A percentile compares a stretch with the other conserved stretches of the same genome.
phyloP scores from a whole-genome alignment of 2,888 invertebrate species.

The Epinotia ramella region DNA sequence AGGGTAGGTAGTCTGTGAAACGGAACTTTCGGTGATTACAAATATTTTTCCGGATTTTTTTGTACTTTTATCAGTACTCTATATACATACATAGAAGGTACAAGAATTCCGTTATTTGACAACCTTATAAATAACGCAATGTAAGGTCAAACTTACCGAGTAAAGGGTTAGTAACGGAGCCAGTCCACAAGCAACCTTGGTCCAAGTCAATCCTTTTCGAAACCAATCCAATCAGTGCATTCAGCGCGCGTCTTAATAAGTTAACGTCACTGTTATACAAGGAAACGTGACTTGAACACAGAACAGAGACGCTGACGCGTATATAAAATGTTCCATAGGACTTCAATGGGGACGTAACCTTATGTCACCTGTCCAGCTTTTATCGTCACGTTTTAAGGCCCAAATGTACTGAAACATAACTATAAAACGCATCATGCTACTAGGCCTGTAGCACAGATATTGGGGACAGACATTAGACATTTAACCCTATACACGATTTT shows the following conservation, averaged over 20 bases:
- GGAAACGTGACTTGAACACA: constrained; percentile 66
- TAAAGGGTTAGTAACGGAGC: constrained; percentile 6
- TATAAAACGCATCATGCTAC: no score
- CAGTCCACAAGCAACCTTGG: constrained; percentile 33
- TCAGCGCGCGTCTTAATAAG: constrained; percentile 57
- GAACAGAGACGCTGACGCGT: constrained; percentile 49
- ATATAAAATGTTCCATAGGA: constrained; percentile 37
- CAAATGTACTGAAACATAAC: no score
- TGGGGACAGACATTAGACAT: neutral
- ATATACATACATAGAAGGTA: neutral
- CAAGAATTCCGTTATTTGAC: neutral
- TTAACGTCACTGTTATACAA: constrained; percentile 70
- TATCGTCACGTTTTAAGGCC: no score
- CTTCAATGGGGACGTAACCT: constrained; percentile 31
- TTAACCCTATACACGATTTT: no score
- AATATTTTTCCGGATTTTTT: no score
- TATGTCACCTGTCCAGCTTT: neutral
- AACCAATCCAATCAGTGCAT: constrained; percentile 44
- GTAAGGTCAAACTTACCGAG: neutral
- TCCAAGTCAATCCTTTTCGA: constrained; percentile 42
- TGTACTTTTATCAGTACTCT: no score
- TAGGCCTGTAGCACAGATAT: neutral
- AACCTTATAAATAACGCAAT: neutral
- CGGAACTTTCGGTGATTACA: no score
- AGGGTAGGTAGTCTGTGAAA: no score